Evolutionary conservation across 2,113 vertebrate genomes (phyloP).

Genomic region (Catharus minimus): DNA sequence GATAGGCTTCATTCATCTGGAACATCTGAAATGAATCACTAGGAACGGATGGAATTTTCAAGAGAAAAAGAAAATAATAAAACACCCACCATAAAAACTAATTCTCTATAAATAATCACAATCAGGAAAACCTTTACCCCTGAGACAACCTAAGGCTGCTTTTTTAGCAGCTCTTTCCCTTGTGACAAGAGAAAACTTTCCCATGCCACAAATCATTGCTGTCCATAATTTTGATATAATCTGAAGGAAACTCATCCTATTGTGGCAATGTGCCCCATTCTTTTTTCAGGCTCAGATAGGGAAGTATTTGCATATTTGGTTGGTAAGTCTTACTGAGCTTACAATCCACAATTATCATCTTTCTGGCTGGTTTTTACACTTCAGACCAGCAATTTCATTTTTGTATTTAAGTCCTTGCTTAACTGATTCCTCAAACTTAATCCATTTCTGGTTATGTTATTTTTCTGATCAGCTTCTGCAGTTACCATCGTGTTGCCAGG

Average conservation of each 20-base stretch:
- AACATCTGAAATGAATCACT: constrained; percentile 49
- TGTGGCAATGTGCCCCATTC: fast-evolving
- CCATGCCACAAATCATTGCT: neutral
- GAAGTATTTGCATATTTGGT: neutral
- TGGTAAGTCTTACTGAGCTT: neutral
- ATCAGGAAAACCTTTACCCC: constrained; percentile 31
- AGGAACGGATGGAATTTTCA: constrained; percentile 3
- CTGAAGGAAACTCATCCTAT: neutral
- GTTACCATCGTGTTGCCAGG: neutral
- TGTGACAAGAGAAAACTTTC: constrained; percentile 43
- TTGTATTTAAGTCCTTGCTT: neutral
- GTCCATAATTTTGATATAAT: neutral
- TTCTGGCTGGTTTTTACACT: neutral
- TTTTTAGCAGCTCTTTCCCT: constrained; percentile 48
- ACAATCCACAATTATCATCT: neutral
- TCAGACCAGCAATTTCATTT: neutral
- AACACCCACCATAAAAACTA: constrained; percentile 22
- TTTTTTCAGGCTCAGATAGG: neutral
- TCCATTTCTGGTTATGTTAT: neutral
- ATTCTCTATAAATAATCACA: constrained; percentile 47
- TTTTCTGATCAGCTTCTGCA: neutral
- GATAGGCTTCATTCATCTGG: neutral
- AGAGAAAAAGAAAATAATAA: constrained; percentile 43
- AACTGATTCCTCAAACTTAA: neutral
- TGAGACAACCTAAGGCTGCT: constrained; percentile 1